Evolutionary conservation across 2,113 vertebrate genomes (phyloP).

Genomic region (Piprites chloris): DNA sequence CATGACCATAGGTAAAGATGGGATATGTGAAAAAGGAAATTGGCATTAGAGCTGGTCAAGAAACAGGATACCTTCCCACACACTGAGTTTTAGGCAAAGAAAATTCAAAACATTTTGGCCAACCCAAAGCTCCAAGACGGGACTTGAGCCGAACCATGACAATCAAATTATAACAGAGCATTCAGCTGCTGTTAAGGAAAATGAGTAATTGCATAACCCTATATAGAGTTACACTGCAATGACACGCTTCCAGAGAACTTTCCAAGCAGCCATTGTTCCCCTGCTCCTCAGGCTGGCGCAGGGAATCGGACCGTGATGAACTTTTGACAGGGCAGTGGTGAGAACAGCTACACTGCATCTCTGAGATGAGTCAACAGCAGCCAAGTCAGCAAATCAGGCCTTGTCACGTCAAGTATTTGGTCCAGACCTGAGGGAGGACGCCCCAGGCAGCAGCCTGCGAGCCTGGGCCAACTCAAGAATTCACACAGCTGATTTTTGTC

Average conservation of each 20-base stretch:
- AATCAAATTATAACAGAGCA: not conserved
- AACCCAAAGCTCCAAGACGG: not conserved
- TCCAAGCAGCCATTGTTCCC: slow-evolving; percentile 2
- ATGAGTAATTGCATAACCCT: not conserved
- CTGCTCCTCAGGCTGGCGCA: not conserved
- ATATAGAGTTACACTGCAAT: not conserved
- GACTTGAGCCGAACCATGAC: not conserved
- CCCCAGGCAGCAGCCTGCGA: not conserved
- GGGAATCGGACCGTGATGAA: not conserved
- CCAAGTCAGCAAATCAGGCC: not conserved
- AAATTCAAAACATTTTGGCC: not conserved
- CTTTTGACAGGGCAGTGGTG: not conserved
- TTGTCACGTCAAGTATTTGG: accelerated
- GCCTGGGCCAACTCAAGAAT: not conserved
- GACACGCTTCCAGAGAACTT: not conserved
- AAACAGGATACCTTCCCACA: not conserved
- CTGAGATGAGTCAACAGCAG: not conserved
- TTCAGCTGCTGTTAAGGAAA: slow-evolving; percentile 34
- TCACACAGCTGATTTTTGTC: not conserved
- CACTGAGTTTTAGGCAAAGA: not conserved
- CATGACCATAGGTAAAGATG: not conserved
- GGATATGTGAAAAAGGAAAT: not conserved
- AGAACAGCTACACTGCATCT: not conserved
- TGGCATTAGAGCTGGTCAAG: not conserved
- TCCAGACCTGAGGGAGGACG: not conserved